Base-by-base conservation (phyloP, 2,113 vertebrate genomes). In the Calidris pugnax region DNA sequence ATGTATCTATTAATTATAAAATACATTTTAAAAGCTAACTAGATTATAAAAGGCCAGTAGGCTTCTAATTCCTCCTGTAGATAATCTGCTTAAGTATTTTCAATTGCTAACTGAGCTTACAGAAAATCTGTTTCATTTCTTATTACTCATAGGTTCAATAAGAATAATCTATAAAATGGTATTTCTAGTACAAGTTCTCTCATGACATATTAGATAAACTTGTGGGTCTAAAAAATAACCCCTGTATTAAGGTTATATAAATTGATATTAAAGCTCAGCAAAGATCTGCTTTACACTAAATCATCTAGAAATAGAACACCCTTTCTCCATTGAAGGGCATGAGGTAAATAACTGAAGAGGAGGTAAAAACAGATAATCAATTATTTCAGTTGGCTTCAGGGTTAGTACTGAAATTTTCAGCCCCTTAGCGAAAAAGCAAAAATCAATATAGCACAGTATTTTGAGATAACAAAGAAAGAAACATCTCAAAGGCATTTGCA, bases 341-440 rank as follows among this genome's bases (percentile, higher is more conserved):
- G 23, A 91, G 90, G 69, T 90, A 97, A 95, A 93, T 90, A 97
- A 96, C 87, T 55, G 93, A 94, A 75, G 83, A 94, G 85, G 89
- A 94, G 91, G 89, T 43, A 93, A 94, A 96, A 96, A 72, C 93
- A 95, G 95, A 93, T 97, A 97, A 96, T 96, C 95, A 94, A 95
- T 97, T 97, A 93, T 67, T 96, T 89, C 67, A 87, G 28, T n/a
- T 93, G 63, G 76, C 93, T 97, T 79, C 93, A 53, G 96, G 92
- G 91, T 77, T 85, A 89, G 71, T 60, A 73, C 39, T 85, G 82
- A 90, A 95, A 94, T 83, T 89, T 87, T 95, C 94, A 95, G 72
- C 81, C 85, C 93, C 48, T 94, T 55, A 53, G 80, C 94, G 91
- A 69, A 94, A 96, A 94, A 28, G 30, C 37, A n/a, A 75, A 97